phyloP scores from a whole-genome alignment of 2,888 invertebrate genomes.

The Oxytorus armatus region DNA sequence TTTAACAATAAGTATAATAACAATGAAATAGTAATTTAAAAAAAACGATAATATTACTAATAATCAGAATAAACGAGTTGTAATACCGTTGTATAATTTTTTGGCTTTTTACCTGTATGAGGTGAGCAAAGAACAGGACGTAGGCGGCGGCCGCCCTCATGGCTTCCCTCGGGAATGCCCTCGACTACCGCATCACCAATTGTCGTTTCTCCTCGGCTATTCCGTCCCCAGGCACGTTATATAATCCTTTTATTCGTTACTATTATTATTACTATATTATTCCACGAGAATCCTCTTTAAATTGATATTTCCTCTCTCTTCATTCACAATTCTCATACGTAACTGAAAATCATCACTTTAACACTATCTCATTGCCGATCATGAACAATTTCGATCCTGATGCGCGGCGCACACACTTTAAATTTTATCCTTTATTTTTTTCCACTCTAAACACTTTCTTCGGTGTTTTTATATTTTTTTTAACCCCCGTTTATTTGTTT shows the following conservation, averaged over 20 bases:
- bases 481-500: conserved; percentile 22
- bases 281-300: conserved; percentile 9
- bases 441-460: conserved; percentile 42
- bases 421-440: too few relatives aligned
- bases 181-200: conserved; percentile 84
- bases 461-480: conserved; percentile 13
- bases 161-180: conserved; percentile 84
- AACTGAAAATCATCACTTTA: conserved; percentile 1
- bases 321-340: not conserved
- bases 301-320: conserved; percentile 1
- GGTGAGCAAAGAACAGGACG: conserved; percentile 84
- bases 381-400: not conserved
- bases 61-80: not conserved
- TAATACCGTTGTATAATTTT: not conserved
- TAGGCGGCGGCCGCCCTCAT: conserved; percentile 84
- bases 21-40: too few relatives aligned
- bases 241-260: conserved; percentile 47
- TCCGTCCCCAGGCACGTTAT: conserved; percentile 36
- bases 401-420: conserved; percentile 11
- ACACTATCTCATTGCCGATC: conserved; percentile 2
- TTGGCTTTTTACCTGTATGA: conserved; percentile 80
- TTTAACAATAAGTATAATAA: conserved; percentile 10
- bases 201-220: conserved; percentile 73
- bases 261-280: conserved; percentile 5
- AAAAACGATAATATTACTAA: conserved; percentile 31